Base-by-base conservation (phyloP, 2,797 vertebrate genomes). In the Buceros bicornis region DNA sequence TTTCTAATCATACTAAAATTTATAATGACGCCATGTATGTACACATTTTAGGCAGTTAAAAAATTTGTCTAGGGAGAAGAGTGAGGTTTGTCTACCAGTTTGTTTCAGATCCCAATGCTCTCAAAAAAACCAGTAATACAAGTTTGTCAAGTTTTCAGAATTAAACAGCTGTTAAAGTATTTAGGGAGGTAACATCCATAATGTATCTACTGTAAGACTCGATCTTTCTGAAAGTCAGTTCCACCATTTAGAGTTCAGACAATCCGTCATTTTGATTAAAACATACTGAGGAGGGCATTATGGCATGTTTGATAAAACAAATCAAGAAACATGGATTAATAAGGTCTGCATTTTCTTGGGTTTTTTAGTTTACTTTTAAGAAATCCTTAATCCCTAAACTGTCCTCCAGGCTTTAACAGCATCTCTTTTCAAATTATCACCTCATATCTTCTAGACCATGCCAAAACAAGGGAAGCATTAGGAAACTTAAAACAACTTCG, bases 81-180 rank as follows among this genome's bases (percentile, higher is more conserved):
- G n/a, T 21, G 42, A 76, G 25, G 25, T 50, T 74, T 79, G 28
- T 40, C 62, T 79, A 16, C 29, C 33, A 58, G 51, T 73, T 87
- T 80, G 54, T 95, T 90, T 79, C 70, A 84, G 42, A 33, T 72
- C 29, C 45, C 73, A 25, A 50, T 3, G 24, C 8, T 47, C 50
- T 28, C 79, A 64, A 47, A 9, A 42, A 58, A 93, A 60, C 20
- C 20, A 87, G 33, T 16, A 84, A 43, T 21, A 42, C 1, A 12
- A 72, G 56, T 84, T 71, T 76, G 65, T 69, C 54, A 92, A 29
- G 58, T 3, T 77, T 58, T 94, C 93, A 87, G 62, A 84, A 69
- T 89, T 87, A 84, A 97, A 87, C 8, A 92, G 51, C 71, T 91
- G 56, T 67, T 51, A 21, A 64, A 86, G 56, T 62, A 79, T 57